Evolutionary conservation across 2,113 vertebrate genomes (phyloP).

Genomic region (Psilopsiagon aymara): DNA sequence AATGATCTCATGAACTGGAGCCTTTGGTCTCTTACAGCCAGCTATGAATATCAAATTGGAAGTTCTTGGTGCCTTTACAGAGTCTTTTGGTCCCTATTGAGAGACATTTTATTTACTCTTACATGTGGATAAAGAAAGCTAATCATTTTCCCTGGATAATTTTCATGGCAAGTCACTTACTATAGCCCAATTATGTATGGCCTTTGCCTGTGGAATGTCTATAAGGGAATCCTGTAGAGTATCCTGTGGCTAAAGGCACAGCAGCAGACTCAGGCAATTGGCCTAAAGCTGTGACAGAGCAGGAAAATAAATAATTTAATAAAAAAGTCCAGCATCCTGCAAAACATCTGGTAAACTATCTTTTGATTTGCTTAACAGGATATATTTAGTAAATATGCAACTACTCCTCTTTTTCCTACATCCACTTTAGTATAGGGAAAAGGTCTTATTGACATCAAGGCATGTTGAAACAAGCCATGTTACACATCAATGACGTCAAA

Average conservation of each 20-base stretch:
- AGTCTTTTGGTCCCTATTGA: neutral
- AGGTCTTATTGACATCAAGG: neutral
- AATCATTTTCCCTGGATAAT: neutral
- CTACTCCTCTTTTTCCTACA: neutral
- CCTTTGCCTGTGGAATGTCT: neutral
- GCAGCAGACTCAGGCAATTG: neutral
- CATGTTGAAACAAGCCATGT: neutral
- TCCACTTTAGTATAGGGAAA: slow-evolving; percentile 9
- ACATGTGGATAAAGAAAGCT: neutral
- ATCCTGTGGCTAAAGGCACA: neutral
- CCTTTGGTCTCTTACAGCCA: neutral
- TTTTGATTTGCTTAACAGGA: neutral
- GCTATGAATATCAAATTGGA: neutral
- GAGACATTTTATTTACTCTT: neutral
- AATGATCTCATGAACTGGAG: neutral
- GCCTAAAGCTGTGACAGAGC: neutral
- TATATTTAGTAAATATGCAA: slow-evolving; percentile 3
- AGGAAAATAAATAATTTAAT: slow-evolving; percentile 36
- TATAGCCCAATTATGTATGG: neutral
- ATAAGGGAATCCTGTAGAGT: neutral
- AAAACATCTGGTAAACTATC: slow-evolving; percentile 14
- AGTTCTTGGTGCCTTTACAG: neutral
- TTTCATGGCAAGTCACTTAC: neutral
- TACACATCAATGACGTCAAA: neutral
- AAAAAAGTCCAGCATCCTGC: neutral